Evolutionary conservation across 2,888 invertebrate genomes (phyloP), one percentile per base, ranked within the genome.

Genomic region (Nesidiocoris tenuis): DNA sequence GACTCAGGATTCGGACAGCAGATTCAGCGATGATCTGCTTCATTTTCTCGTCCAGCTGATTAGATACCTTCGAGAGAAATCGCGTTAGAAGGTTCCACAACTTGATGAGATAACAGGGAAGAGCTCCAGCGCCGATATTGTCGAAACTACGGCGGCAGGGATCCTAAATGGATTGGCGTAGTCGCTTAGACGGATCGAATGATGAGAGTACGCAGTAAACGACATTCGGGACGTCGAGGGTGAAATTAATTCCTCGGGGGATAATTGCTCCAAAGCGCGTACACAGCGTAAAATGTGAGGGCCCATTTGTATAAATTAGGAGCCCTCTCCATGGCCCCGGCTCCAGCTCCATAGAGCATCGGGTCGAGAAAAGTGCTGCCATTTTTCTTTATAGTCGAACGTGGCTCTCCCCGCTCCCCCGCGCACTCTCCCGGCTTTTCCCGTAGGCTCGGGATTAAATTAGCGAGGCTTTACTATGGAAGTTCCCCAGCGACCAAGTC

Each of bases 251-350:
- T 59, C 59, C 59, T 59, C 17, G 59, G 3, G 59, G 18, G n/a
- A 59, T 59, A 16, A 59, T 59, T 12, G 54, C 17, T 59, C 18
- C 59, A 18, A 12, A 18, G 59, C n/a, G 18, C 17, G 59, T 59
- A 39, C 39, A 39, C 59, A 18, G 59, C 59, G n/a, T 59, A 18
- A 59, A 59, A 59, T 59, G 3, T 59, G 39, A 59, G 59, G 7
- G 7, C 59, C 59, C 59, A 16, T 59, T 59, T 59, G 59, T 59
- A 59, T 59, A 59, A 59, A 59, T 59, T 59, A 59, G 18, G 59
- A 59, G 7, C 3, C 59, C 17, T 17, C 59, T n/a, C 5, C 54
- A 7, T 54, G 2, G 3, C 39, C 12, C 39, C 3, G 39, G 39
- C 12, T 39, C 5, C 39, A 39, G n/a, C n/a, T n/a, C n/a, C n/a